Evolutionary conservation across 2,888 invertebrate genomes (phyloP).

Genomic region (Sisyra nigra): DNA sequence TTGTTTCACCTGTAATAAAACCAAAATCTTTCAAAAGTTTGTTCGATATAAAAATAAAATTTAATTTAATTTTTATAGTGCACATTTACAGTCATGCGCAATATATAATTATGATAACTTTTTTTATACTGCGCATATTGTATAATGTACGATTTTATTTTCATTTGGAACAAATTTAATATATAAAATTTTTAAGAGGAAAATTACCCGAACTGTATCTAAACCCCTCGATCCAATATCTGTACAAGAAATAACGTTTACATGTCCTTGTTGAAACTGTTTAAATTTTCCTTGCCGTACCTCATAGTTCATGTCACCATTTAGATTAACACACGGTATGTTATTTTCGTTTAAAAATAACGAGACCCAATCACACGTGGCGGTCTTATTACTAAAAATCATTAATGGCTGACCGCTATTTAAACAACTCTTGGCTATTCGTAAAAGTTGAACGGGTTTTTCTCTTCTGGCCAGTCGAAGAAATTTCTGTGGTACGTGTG

Average conservation of each 20-base stretch:
- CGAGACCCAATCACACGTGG: constrained; percentile 64
- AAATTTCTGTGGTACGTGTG: constrained; percentile 70
- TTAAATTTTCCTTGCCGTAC: constrained; percentile 55
- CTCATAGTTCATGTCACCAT: constrained; percentile 54
- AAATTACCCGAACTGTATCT: constrained; percentile 56
- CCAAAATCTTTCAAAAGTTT: constrained; percentile 3
- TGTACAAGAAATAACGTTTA: constrained; percentile 66
- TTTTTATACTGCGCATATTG: no score
- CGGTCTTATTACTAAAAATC: constrained; percentile 68
- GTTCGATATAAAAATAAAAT: no score
- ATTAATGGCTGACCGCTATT: constrained; percentile 47
- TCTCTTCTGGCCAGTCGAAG: constrained; percentile 49
- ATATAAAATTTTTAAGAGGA: not conserved
- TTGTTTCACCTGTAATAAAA: constrained; percentile 50
- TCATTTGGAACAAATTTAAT: no score
- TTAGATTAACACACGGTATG: constrained; percentile 52
- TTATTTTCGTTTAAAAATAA: constrained; percentile 64
- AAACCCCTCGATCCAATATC: constrained; percentile 84
- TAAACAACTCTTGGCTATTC: constrained; percentile 45
- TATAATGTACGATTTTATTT: no score
- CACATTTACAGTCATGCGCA: no score
- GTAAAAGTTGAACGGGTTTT: constrained; percentile 53
- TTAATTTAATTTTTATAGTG: no score
- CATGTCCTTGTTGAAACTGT: constrained; percentile 50
- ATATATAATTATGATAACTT: no score